Evolutionary conservation across 2,888 invertebrate genomes (phyloP).

Genomic region (Eristalis intricaria): DNA sequence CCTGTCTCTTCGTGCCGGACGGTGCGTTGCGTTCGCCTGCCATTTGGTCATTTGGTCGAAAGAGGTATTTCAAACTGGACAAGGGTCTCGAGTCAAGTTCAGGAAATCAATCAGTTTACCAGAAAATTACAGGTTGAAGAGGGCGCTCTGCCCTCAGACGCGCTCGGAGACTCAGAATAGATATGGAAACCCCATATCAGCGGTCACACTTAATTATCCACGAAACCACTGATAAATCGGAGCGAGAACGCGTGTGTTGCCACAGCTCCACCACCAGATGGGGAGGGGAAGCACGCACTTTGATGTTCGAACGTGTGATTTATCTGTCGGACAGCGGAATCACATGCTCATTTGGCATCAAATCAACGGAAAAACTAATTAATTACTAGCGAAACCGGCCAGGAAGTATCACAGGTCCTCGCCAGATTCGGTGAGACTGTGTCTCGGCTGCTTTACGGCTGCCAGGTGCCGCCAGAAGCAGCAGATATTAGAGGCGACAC

Average conservation of each 20-base stretch:
- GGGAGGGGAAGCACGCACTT: slow-evolving; percentile 43
- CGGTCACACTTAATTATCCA: slow-evolving; percentile 59
- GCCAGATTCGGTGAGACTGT: not conserved
- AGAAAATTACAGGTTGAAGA: slow-evolving; percentile 64
- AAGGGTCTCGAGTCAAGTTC: slow-evolving; percentile 42
- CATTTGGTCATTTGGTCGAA: slow-evolving; percentile 30
- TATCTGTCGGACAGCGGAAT: slow-evolving; percentile 57
- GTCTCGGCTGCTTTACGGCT: slow-evolving; percentile 44
- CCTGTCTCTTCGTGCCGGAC: not conserved
- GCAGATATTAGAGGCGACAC: slow-evolving; percentile 41
- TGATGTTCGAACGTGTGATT: slow-evolving; percentile 63
- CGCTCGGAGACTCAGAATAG: not conserved
- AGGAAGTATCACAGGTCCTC: slow-evolving; percentile 43
- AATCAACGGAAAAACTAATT: slow-evolving; percentile 69
- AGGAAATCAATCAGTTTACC: slow-evolving; percentile 65
- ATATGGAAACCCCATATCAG: slow-evolving; percentile 41
- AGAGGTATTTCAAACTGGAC: slow-evolving; percentile 56
- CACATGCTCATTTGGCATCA: slow-evolving; percentile 69
- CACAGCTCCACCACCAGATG: slow-evolving; percentile 26
- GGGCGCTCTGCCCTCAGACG: slow-evolving; percentile 32
- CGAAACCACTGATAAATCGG: slow-evolving; percentile 53
- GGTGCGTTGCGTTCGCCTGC: not conserved
- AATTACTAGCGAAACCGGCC: slow-evolving; percentile 52
- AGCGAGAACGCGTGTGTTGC: not conserved
- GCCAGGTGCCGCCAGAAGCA: slow-evolving; percentile 57